These are phyloP conservation scores for Drosophila lowei DNA, from an alignment of 1,140 invertebrate species.

Conservation along the genomic window DNA sequence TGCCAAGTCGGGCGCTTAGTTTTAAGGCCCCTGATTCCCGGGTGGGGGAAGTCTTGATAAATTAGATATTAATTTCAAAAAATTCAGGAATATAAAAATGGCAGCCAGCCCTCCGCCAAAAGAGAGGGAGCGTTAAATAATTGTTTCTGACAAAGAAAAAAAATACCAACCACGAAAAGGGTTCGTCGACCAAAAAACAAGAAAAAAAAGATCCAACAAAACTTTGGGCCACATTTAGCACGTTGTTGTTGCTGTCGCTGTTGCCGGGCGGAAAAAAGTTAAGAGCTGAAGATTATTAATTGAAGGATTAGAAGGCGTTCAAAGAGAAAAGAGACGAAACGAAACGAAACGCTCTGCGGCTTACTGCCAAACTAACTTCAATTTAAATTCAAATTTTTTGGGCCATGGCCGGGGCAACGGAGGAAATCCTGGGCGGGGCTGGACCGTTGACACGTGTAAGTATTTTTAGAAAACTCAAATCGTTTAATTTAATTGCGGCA, in stretches of 20 bases:
- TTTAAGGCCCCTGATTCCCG: slow-evolving; percentile 18
- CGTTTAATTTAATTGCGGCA: slow-evolving; percentile 80
- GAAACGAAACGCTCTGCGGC: slow-evolving; percentile 16
- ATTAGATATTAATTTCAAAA: slow-evolving; percentile 64
- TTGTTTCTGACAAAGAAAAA: slow-evolving; percentile 38
- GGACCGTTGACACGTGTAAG: slow-evolving; percentile 60
- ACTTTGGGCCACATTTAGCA: slow-evolving; percentile 63
- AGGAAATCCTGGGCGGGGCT: not conserved
- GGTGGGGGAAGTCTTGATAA: slow-evolving; percentile 54
- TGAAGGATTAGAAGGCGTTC: slow-evolving; percentile 78
- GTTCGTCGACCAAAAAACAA: slow-evolving; percentile 34
- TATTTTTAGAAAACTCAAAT: slow-evolving; percentile 63
- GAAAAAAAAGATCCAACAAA: slow-evolving; percentile 10
- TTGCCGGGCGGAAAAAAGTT: slow-evolving; percentile 40
- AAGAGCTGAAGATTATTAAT: slow-evolving; percentile 75
- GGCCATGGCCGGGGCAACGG: not conserved
- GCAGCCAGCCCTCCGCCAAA: not conserved
- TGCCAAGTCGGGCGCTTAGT: slow-evolving; percentile 41
- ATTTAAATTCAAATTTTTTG: slow-evolving; percentile 78
- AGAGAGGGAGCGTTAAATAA: slow-evolving; percentile 63
- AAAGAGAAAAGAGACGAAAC: slow-evolving; percentile 24
- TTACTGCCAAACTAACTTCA: slow-evolving; percentile 67
- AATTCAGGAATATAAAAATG: slow-evolving; percentile 33
- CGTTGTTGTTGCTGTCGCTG: slow-evolving; percentile 28
- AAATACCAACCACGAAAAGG: slow-evolving; percentile 68